phyloP scores from a whole-genome alignment of 2,888 invertebrate genomes.

The Andrena dorsata region DNA sequence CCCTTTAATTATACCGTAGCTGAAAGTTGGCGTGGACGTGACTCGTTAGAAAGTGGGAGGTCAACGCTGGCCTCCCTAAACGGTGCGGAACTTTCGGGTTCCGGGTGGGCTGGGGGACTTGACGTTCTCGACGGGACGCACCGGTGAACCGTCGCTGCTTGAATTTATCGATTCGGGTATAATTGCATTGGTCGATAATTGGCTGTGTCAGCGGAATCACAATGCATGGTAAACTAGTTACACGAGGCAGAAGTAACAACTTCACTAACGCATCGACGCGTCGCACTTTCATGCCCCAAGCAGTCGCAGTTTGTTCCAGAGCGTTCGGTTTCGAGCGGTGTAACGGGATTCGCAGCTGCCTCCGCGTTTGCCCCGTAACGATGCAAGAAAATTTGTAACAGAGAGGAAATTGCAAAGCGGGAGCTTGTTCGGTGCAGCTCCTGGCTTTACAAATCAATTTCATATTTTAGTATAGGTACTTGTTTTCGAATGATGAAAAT shows the following conservation, averaged over 20 bases:
- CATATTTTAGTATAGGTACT: too few species aligned
- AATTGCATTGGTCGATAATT: constrained; percentile 68
- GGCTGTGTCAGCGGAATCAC: constrained; percentile 63
- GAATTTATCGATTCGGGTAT: constrained; percentile 67
- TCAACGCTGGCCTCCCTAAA: constrained; percentile 30
- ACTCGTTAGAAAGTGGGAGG: constrained; percentile 28
- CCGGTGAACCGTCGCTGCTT: constrained; percentile 31
- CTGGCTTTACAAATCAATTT: too few species aligned
- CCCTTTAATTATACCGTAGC: constrained; percentile 18
- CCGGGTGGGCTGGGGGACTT: constrained; percentile 22
- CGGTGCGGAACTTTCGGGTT: constrained; percentile 36
- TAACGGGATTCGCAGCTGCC: constrained; percentile 1
- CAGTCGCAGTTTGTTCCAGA: background rate
- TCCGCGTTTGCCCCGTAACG: background rate
- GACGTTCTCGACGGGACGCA: constrained; percentile 34
- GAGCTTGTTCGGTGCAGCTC: too few species aligned
- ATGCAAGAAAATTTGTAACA: background rate
- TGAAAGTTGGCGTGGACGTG: constrained; percentile 36
- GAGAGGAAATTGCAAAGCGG: background rate
- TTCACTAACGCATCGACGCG: constrained; percentile 71
- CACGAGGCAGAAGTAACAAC: constrained; percentile 67
- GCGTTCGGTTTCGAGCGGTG: constrained; percentile 2
- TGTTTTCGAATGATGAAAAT: too few species aligned
- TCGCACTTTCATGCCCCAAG: constrained; percentile 26
- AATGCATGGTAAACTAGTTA: constrained; percentile 63